Evolutionary conservation across 1,140 invertebrate species (phyloP), one percentile per base, ranked within the genome.

Genomic region (Zophobas atratus): DNA sequence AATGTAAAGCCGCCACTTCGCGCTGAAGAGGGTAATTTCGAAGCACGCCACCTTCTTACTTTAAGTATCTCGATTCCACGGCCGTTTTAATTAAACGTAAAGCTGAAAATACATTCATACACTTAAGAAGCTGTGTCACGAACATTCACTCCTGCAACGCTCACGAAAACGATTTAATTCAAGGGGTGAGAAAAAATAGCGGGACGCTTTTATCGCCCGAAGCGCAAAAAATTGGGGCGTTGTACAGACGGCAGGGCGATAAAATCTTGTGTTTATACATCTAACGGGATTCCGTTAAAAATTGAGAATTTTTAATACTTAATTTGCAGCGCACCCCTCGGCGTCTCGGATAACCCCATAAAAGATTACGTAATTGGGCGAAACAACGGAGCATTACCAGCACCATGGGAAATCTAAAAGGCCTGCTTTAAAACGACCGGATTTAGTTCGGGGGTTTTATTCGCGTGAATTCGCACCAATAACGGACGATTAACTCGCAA

Each of bases 81-180:
- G 55, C 73, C 39, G 73, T 75, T 75, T 75, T 75, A 75, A 75
- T 75, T 75, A 75, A 75, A 75, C 73, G 55, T 75, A 75, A 75
- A 72, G 48, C 70, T 51, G 35, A 51, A 72, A 53, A 55, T 67
- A 67, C 60, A 67, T 67, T 67, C 60, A 43, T 67, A 67, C 60
- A 67, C 60, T 67, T 67, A 67, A 46, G 60, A 67, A 67, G 60
- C 60, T 67, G 60, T 67, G 60, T 67, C 60, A 67, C 60, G 60
- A 67, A 67, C 60, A 67, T 67, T 67, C 60, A 67, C 60, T 67
- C 38, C 4, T 51, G n/a, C 49, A n/a, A 51, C 57, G 36, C 8
- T 43, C 39, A 41, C 60, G 60, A 43, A 43, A 41, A 67, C 60
- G 60, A 67, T 67, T 67, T 67, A 43, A 67, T 67, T 67, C 43